Evolutionary conservation across 2,888 invertebrate genomes (phyloP), one percentile per base, ranked within the genome.

Genomic region (Xestia rhomboidea): DNA sequence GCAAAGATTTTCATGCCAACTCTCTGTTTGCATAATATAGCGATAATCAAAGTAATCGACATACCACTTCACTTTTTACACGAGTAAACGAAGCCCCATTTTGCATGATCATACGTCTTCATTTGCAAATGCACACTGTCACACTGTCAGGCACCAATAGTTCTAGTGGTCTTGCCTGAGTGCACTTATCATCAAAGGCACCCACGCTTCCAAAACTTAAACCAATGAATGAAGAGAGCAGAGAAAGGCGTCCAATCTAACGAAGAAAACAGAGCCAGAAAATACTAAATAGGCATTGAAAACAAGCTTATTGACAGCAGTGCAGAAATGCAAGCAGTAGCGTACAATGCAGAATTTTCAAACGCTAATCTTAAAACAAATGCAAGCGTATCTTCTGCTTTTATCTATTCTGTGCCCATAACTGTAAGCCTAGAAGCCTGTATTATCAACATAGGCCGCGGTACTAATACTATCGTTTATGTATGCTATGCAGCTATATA

Each of bases 401-500:
- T 44, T 68, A 54, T 44, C 30, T 73, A 63, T 60, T 54, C 38
- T 68, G 30, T 82, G 74, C 0, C 4, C 66, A 67, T 87, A 87
- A 87, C 88, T 86, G 88, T 86, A 82, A 68, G 67, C 21, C 66
- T 64, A 76, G 77, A 80, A 82, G 78, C 82, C 77, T 74, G 77
- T 34, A 73, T 27, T 72, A 81, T 86, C 51, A 77, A 57, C 60
- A 30, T 60, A 57, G 4, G 60, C 64, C 34, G 46, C 10, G 34
- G 24, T 63, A 74, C 66, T 73, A 69, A 85, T 64, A 46, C n/a
- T 69, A 75, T 84, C 66, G 69, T 49, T 75, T 73, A 83, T 38
- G 72, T 64, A 70, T 73, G 72, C 72, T 62, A 54, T 75, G 73
- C 86, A 75, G 70, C 34, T 69, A 66, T 69, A 60, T 24, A 66